Base-by-base conservation (phyloP, 1,140 invertebrate species). In the Zaprionus taronus region DNA sequence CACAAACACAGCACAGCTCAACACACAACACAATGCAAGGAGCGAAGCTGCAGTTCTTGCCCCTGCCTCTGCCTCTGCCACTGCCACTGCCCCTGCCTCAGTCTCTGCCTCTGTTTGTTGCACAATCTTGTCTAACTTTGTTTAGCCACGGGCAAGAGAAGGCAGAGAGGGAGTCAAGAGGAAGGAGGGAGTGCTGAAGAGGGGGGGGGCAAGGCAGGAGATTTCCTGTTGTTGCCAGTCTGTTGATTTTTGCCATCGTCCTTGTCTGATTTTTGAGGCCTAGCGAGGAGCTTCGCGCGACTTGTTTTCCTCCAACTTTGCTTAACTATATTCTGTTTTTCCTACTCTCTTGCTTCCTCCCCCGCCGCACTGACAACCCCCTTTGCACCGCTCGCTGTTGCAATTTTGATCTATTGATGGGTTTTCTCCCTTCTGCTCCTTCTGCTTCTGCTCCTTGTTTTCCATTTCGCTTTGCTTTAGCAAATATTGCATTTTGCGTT, bases 51-150 rank as follows among this genome's bases (percentile, higher is more conserved):
- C 81, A 83, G 60, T 83, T 83, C n/a, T 80, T 83, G 36, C 41
- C 41, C n/a, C 1, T 38, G 36, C 36, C 36, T 5, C 5, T 5
- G 15, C 36, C 36, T 5, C 5, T 5, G 15, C 36, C 36, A 20
- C 20, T 20, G 20, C 20, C 20, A 5, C 5, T 5, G 15, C 49
- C 17, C 24, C 51, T 56, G 41, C 44, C 53, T 34, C 36, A 12
- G 51, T 20, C 26, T 55, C 78, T 81, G 64, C 66, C 60, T n/a
- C 81, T 77, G 81, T 89, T 77, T 89, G 83, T 74, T 79, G 80
- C 84, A 87, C 83, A 89, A 87, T 87, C 83, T 87, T 87, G 77
- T 87, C 73, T 89, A 87, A 87, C 84, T 83, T 80, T 87, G 83
- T 89, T 87, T 89, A 81, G 84, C 79, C 84, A 89, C 69, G 15